These are phyloP conservation scores for Choreutis nemorana DNA, from an alignment of 2,888 invertebrate species.

Conservation along the genomic window DNA sequence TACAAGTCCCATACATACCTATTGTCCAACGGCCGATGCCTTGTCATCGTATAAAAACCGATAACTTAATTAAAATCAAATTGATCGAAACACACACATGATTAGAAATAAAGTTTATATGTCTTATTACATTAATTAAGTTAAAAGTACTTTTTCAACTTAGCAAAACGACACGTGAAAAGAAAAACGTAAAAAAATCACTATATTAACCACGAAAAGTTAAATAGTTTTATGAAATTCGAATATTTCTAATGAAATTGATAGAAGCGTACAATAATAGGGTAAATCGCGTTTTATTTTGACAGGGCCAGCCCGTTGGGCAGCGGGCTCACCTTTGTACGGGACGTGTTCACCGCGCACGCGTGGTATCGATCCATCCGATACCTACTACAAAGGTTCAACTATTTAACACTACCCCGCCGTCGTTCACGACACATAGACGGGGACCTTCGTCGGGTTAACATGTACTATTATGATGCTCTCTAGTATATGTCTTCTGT, in stretches of 20 bases:
- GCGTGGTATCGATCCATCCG: conserved; percentile 49
- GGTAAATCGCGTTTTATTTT: conserved; percentile 43
- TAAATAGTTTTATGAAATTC: background rate
- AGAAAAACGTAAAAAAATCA: background rate
- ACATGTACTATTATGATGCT: no score
- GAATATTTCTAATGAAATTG: conserved; percentile 6
- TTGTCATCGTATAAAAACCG: conserved; percentile 17
- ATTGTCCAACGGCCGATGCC: conserved; percentile 12
- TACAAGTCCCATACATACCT: conserved; percentile 35
- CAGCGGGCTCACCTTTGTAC: conserved; percentile 48
- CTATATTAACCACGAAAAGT: background rate
- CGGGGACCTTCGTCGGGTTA: no score
- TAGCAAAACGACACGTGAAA: background rate
- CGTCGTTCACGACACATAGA: no score
- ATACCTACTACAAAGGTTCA: conserved; percentile 26
- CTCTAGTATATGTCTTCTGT: no score
- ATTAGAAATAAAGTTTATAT: no score
- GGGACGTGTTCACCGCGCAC: conserved; percentile 33
- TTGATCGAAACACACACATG: conserved; percentile 24
- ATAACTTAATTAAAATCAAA: conserved; percentile 25
- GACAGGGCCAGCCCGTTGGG: conserved; percentile 38
- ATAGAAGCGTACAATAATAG: conserved; percentile 25
- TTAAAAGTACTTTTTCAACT: conserved; percentile 2
- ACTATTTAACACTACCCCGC: conserved; percentile 10
- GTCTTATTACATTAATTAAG: conserved; percentile 1